Percentiles rank a stretch among this genome's conserved stretches.
These are phyloP conservation scores for Aporophyla nigra DNA, from an alignment of 2,888 invertebrate species.

Conservation along the genomic window DNA sequence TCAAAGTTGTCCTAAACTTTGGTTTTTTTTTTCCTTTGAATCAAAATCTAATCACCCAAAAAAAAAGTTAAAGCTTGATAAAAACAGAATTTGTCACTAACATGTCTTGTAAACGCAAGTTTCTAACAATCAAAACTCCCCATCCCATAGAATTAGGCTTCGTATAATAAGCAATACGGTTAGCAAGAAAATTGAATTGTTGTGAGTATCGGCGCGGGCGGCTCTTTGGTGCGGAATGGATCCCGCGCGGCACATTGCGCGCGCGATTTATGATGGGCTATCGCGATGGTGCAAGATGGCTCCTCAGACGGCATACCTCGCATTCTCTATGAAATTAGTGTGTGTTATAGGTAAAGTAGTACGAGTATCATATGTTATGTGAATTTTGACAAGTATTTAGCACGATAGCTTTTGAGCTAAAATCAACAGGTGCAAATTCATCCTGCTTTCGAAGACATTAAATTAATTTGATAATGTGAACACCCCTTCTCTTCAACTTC, in stretches of 20 bases:
- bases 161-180: constrained; percentile 78
- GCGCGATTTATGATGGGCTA: constrained; percentile 81
- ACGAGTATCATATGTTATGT: constrained; percentile 3
- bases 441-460: background rate
- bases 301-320: constrained; percentile 47
- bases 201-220: constrained; percentile 77
- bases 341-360: constrained; percentile 5
- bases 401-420: background rate
- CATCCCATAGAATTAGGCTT: constrained; percentile 36
- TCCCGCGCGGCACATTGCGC: constrained; percentile 85
- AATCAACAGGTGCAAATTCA: background rate
- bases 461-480: background rate
- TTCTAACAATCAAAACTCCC: constrained; percentile 27
- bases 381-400: background rate
- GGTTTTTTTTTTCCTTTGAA: background rate
- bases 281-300: constrained; percentile 65
- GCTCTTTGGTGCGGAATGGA: constrained; percentile 87
- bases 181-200: constrained; percentile 89
- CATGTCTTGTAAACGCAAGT: background rate
- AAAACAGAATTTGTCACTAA: background rate
- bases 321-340: constrained; percentile 51
- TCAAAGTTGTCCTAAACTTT: background rate
- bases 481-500: background rate
- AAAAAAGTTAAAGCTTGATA: background rate
- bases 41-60: background rate